Conservation (phyloP, 2,113 vertebrate genomes). For the Panurus biarmicus region DNA sequence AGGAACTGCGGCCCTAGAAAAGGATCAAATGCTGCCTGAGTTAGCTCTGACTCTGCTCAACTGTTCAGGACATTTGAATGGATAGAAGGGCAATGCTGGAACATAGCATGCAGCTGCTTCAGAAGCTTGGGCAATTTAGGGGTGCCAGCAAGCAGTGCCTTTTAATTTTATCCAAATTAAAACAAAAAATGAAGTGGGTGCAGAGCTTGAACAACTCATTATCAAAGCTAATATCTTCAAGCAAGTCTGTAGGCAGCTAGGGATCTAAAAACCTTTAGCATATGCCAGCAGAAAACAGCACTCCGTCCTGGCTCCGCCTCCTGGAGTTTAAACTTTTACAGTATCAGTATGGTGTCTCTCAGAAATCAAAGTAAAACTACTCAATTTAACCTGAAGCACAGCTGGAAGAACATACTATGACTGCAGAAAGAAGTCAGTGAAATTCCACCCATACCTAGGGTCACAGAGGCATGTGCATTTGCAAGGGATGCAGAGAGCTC, state of each 20-base stretch:
- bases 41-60: background rate
- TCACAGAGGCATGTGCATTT: background rate
- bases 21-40: slow-evolving; percentile 21
- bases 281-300: background rate
- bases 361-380: background rate
- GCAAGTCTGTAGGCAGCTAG: background rate
- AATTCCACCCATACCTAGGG: background rate
- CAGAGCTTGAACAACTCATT: background rate
- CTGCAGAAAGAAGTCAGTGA: background rate
- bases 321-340: background rate
- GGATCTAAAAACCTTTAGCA: background rate
- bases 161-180: background rate
- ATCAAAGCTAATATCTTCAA: background rate
- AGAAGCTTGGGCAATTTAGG: background rate
- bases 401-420: background rate
- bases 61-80: background rate
- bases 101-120: background rate
- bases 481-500: background rate
- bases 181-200: background rate
- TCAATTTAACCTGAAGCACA: background rate
- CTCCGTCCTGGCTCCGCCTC: background rate
- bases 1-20: background rate
- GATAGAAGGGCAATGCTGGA: background rate
- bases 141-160: background rate
- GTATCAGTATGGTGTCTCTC: background rate